Conservation (phyloP, 2,113 vertebrate species). For the Empidonax alnorum region DNA sequence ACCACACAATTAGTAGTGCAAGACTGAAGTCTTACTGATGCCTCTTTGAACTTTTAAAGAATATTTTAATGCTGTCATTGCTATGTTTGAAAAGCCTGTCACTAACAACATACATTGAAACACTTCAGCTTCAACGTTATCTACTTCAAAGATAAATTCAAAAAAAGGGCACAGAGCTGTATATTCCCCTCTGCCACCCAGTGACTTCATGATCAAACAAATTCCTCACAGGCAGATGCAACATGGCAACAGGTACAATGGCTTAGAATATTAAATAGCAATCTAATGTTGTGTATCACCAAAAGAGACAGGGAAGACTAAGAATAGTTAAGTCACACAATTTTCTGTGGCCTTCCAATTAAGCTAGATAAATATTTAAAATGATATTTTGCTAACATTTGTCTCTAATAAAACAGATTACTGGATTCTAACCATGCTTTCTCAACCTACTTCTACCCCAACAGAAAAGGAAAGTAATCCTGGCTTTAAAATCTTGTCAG, state of each 20-base stretch:
- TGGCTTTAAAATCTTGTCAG: not conserved
- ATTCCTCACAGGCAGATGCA: not conserved
- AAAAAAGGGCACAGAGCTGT: not conserved
- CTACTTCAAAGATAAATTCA: conserved; percentile 24
- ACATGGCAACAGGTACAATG: not conserved
- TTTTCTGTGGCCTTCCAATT: not conserved
- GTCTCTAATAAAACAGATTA: not conserved
- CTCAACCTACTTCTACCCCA: not conserved
- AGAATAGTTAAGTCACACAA: not conserved
- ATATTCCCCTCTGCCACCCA: not conserved
- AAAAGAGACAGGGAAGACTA: not conserved
- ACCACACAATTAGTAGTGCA: conserved; percentile 20
- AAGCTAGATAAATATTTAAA: not conserved
- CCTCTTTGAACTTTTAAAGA: conserved; percentile 35
- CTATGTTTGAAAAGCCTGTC: conserved; percentile 26
- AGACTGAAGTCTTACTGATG: conserved; percentile 41
- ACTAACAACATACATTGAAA: not conserved
- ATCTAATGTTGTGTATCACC: not conserved
- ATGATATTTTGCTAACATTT: not conserved
- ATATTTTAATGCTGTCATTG: conserved; percentile 17
- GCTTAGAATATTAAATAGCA: conserved; percentile 13
- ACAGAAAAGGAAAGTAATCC: not conserved
- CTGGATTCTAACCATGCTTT: not conserved
- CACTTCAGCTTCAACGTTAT: conserved; percentile 25
- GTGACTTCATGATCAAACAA: conserved; percentile 51